Conservation (phyloP, 1,140 invertebrate species). For the Anoplolepis gracilipes region DNA sequence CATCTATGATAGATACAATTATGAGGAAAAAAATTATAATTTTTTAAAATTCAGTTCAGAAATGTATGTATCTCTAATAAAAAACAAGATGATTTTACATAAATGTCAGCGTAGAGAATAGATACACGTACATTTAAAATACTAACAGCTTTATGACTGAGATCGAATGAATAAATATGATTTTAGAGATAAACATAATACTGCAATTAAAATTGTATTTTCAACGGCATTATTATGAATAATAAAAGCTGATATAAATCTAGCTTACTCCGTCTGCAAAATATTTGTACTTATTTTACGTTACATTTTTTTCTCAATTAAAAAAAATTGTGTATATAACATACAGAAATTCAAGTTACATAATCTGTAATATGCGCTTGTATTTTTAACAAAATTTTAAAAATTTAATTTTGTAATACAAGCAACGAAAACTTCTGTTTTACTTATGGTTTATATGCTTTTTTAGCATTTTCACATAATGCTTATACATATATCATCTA, state of each 20-base stretch:
- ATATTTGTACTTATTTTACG: not conserved
- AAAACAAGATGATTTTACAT: not conserved
- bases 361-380: too few relatives aligned
- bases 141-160: not conserved
- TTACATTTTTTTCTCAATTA: not conserved
- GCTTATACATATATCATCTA: not conserved
- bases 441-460: not conserved
- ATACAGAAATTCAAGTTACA: not conserved
- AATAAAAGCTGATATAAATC: too few relatives aligned
- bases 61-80: not conserved
- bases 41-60: not conserved
- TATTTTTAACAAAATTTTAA: not conserved
- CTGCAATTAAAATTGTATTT: not conserved
- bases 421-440: not conserved
- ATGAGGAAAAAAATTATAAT: not conserved
- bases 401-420: not conserved
- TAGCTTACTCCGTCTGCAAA: too few relatives aligned
- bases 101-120: not conserved
- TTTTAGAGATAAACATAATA: not conserved
- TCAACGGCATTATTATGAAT: not conserved
- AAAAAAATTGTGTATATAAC: not conserved
- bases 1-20: not conserved
- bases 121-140: constrained; percentile 3
- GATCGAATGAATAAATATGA: not conserved
- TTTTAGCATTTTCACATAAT: not conserved